Evolutionary conservation across 2,888 invertebrate genomes (phyloP).

Genomic region (Athrips mouffetella): DNA sequence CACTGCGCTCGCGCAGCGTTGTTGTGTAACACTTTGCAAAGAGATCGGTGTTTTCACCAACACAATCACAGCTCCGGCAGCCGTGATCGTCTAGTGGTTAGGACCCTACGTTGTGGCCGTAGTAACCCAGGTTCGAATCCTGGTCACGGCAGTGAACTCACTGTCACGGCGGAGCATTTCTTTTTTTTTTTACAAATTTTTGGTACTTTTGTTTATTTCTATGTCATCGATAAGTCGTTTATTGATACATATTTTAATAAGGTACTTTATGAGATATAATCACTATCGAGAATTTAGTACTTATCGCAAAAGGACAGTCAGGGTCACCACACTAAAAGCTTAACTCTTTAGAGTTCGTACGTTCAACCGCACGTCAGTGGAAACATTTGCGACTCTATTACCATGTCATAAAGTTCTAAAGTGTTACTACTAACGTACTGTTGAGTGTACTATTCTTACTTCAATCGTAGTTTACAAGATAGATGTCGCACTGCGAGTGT

Average conservation of each 20-base stretch:
- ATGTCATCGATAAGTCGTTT: neutral
- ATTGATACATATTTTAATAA: neutral
- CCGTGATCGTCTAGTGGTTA: slow-evolving; percentile 86
- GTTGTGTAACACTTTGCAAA: slow-evolving; percentile 12
- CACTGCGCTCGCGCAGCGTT: slow-evolving; percentile 7
- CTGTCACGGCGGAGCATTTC: slow-evolving; percentile 19
- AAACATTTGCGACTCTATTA: too few species aligned
- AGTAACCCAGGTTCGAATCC: slow-evolving; percentile 82
- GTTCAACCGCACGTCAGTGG: too few species aligned
- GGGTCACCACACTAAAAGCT: too few species aligned
- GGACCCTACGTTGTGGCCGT: slow-evolving; percentile 84
- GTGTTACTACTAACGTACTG: too few species aligned
- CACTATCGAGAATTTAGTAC: too few species aligned
- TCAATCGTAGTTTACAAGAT: too few species aligned
- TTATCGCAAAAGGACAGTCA: too few species aligned
- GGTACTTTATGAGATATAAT: too few species aligned
- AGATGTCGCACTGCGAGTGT: too few species aligned
- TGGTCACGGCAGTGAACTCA: slow-evolving; percentile 24
- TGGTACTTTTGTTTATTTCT: neutral
- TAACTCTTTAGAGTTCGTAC: too few species aligned
- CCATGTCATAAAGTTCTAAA: too few species aligned
- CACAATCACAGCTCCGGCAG: slow-evolving; percentile 54
- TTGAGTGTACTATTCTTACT: too few species aligned
- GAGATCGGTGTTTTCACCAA: slow-evolving; percentile 18
- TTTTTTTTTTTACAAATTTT: slow-evolving; percentile 2